Base-by-base conservation (phyloP, 2,797 vertebrate species). In the Leptoclinus maculatus region DNA sequence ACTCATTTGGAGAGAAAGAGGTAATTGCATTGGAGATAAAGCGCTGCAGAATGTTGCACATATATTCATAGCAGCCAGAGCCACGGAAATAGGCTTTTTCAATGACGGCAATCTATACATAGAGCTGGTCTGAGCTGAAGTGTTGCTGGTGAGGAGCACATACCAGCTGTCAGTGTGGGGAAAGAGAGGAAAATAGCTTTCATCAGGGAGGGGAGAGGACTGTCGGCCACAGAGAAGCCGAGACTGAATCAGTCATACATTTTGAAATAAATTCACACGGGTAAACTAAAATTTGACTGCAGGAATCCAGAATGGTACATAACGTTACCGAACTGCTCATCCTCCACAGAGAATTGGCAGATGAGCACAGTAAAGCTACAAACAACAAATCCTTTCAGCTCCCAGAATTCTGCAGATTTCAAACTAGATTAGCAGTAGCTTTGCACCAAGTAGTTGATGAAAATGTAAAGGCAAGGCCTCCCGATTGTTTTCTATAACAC, bases 101-200 rank as follows among this genome's bases (percentile, higher is more conserved):
- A 82, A 65, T 87, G 90, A 89, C 69, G 76, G 68, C 9, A 71
- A 88, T 92, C 92, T 92, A 93, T 93, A 93, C 90, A 91, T 92
- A 92, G 91, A 87, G 87, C 85, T 76, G 88, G 87, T 88, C 88
- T 70, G 80, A 83, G 89, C 87, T 89, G 88, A 89, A 92, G 92
- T 90, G 91, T 86, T 89, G 89, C 87, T 83, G 88, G 83, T 90
- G 89, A 87, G 74, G 88, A 90, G 88, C 89, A 84, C 83, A 89
- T 86, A 89, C 91, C 91, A 91, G 92, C 92, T 93, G 93, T 91
- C 91, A 89, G 77, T 84, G 89, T 79, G 84, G 80, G 81, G 85
- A 89, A 82, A 78, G 85, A 80, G 89, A 83, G 87, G 87, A 91
- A 92, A 92, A 91, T 91, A 91, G 89, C 91, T 91, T 92, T 91